Conservation (phyloP, 2,888 invertebrate species). For the Hemistola chrysoprasaria region DNA sequence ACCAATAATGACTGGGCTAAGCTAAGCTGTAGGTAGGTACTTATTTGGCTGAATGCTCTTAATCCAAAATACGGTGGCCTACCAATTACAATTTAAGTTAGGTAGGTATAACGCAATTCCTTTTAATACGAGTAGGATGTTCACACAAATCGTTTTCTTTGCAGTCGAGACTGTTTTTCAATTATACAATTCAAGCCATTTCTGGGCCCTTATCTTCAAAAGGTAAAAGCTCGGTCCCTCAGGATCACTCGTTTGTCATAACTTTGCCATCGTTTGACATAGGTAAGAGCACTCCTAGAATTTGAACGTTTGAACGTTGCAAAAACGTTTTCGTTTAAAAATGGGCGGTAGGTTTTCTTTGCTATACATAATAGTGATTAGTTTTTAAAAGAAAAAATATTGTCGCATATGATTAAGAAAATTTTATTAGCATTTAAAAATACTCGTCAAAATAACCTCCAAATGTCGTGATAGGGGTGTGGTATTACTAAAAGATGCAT, state of each 20-base stretch:
- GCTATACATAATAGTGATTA: too few species aligned
- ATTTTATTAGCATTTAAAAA: too few species aligned
- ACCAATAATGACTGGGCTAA: too few species aligned
- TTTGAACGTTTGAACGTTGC: constrained; percentile 8
- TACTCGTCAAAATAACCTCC: too few species aligned
- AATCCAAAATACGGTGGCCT: constrained; percentile 6
- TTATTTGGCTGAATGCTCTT: neutral
- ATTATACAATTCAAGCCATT: constrained; percentile 25
- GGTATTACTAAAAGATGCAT: too few species aligned
- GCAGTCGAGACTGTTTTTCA: constrained; percentile 24
- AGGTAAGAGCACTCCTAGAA: constrained; percentile 29
- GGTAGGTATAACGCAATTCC: constrained; percentile 1
- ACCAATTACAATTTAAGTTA: constrained; percentile 9
- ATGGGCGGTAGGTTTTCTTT: too few species aligned
- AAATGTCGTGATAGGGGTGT: too few species aligned
- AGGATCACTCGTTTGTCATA: constrained; percentile 38
- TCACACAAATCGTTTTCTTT: constrained; percentile 17
- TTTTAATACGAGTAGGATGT: constrained; percentile 10
- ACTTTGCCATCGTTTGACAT: constrained; percentile 34
- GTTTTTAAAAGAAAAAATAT: too few species aligned
- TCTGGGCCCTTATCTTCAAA: constrained; percentile 22
- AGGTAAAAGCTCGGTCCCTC: constrained; percentile 27
- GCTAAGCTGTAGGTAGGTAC: too few species aligned
- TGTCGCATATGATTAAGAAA: too few species aligned
- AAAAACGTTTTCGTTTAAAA: constrained; percentile 11